Percentiles rank a stretch among this genome's conserved stretches.
These are phyloP conservation scores for Polypedilum vanderplanki DNA, from an alignment of 1,140 invertebrate species.

Conservation along the genomic window DNA sequence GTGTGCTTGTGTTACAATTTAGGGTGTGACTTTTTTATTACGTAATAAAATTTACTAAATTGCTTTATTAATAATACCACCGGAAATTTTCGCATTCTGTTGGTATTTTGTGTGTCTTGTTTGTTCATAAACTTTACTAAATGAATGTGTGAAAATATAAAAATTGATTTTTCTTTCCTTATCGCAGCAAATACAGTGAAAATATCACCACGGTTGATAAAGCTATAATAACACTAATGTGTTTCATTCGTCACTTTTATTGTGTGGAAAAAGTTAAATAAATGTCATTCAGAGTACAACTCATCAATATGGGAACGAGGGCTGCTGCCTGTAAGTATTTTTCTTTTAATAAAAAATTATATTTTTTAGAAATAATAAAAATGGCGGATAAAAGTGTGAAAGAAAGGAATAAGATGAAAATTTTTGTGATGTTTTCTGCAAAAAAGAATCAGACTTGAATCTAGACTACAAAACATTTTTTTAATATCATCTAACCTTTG, in stretches of 20 bases:
- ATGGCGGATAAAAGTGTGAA: not conserved
- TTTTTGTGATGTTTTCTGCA: too few relatives aligned
- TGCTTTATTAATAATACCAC: not conserved
- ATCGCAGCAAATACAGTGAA: not conserved
- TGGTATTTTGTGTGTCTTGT: not conserved
- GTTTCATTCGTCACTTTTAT: conserved; percentile 38
- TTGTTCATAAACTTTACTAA: not conserved
- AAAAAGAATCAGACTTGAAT: too few relatives aligned
- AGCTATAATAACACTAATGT: not conserved
- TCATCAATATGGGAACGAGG: conserved; percentile 65
- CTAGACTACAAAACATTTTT: too few relatives aligned
- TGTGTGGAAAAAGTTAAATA: conserved; percentile 43
- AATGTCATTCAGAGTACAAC: conserved; percentile 51
- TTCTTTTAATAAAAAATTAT: conserved; percentile 29
- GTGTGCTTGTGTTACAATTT: not conserved
- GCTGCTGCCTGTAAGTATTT: conserved; percentile 62
- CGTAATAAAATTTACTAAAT: conserved; percentile 15
- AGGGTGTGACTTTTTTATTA: conserved; percentile 27
- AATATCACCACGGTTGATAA: not conserved
- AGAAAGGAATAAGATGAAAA: not conserved
- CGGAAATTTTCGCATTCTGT: not conserved
- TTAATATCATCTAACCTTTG: too few relatives aligned
- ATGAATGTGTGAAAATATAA: not conserved
- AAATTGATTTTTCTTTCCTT: conserved; percentile 19
- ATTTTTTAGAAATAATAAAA: not conserved